Base-by-base conservation (phyloP, 2,113 vertebrate genomes). In the Ceuthmochares aereus region DNA sequence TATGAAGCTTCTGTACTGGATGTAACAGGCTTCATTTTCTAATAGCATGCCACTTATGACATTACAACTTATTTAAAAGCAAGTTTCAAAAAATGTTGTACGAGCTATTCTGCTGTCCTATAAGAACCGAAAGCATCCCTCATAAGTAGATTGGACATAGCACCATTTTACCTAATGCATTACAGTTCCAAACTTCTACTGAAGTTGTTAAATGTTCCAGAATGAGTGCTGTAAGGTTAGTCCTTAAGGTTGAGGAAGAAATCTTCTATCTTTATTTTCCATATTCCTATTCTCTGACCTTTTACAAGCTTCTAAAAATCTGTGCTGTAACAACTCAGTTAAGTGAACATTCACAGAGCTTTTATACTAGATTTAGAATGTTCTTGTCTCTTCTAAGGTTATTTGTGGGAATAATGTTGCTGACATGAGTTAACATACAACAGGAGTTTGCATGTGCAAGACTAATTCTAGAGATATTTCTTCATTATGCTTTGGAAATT, bases 1-100 rank as follows among this genome's bases (percentile, higher is more conserved):
- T 2, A n/a, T 12, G 10, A 54, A 60, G 2, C 13, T 86, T 80
- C 27, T 55, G 0, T 17, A 62, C 17, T 7, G 36, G 20, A 21
- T 58, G 5, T 18, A 62, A 58, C 3, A 84, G 12, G 6, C 1
- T 90, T 80, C 25, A 12, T 2, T 67, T 69, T 55, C 29, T 60
- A 64, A 23, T 7, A n/a, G 6, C 8, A 34, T 12, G 2, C 10
- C 8, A 40, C 14, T 0, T 2, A 29, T 5, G 60, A 4, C 13
- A 32, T 2, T 25, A 26, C 2, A 3, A 6, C 4, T 36, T 78
- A 49, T 25, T 74, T 72, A 25, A 4, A 62, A 12, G 7, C 21
- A 87, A 72, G 5, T 12, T 36, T 34, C 7, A 76, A 64, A 73
- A 66, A n/a, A 6, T 1, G 22, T 54, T 36, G 2, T 3, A 32